Evolutionary conservation across 2,888 invertebrate species (phyloP).

Genomic region (Cinara cedri): DNA sequence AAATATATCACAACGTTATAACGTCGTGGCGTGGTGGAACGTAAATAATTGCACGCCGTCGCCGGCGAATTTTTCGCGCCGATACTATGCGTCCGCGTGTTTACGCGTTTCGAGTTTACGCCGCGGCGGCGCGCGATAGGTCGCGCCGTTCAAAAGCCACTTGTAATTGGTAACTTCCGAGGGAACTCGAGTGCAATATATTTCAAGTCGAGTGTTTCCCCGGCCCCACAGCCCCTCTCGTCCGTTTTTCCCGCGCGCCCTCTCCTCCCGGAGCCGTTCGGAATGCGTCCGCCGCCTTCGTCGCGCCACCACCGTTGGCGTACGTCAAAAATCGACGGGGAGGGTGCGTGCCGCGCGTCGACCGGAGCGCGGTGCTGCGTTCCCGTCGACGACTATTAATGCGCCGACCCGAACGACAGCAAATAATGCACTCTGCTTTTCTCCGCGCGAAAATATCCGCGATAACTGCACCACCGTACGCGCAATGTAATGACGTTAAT

Average conservation of each 20-base stretch:
- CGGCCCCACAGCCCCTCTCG: too few relatives aligned
- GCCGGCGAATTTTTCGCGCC: too few relatives aligned
- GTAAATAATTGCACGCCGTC: too few relatives aligned
- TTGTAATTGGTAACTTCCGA: constrained; percentile 40
- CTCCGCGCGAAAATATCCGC: background rate
- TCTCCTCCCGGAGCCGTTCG: background rate
- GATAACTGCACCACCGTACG: too few relatives aligned
- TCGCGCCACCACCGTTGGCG: too few relatives aligned
- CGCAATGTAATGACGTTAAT: too few relatives aligned
- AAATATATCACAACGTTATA: too few relatives aligned
- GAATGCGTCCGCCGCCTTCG: background rate
- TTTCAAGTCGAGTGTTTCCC: constrained; percentile 8
- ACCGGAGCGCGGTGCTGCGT: background rate
- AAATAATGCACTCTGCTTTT: background rate
- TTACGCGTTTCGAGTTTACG: background rate
- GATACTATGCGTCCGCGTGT: background rate
- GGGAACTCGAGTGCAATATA: constrained; percentile 8
- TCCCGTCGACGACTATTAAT: background rate
- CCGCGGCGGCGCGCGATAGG: background rate
- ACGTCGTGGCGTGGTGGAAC: too few relatives aligned
- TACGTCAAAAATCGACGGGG: background rate
- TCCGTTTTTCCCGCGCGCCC: too few relatives aligned
- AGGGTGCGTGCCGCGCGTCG: background rate
- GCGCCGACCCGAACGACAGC: background rate
- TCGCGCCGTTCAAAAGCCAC: constrained; percentile 16